Percentiles rank a stretch among this genome's conserved stretches.
Evolutionary conservation across 2,888 invertebrate species (phyloP).

Genomic region (Drosophila kambysellisi): DNA sequence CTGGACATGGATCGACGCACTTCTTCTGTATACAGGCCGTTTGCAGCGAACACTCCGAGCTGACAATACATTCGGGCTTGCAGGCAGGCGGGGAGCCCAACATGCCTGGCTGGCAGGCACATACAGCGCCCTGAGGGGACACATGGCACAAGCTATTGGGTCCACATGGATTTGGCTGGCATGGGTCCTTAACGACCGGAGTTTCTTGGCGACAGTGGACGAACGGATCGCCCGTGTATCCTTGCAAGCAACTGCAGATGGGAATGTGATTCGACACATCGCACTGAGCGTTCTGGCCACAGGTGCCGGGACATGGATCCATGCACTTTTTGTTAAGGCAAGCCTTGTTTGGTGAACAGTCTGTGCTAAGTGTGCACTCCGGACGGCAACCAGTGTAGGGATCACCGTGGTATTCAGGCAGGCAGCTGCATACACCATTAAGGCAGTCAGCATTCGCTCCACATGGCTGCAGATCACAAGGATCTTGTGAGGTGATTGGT

Average conservation of each 20-base stretch:
- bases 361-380: conserved; percentile 94
- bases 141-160: conserved; percentile 86
- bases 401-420: conserved; percentile 93
- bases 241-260: conserved; percentile 90
- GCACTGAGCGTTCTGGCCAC: conserved; percentile 93
- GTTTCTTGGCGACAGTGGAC: conserved; percentile 87
- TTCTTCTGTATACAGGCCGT: conserved; percentile 91
- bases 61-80: conserved; percentile 91
- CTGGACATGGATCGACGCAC: conserved; percentile 90
- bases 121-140: conserved; percentile 89
- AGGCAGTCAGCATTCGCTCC: conserved; percentile 94
- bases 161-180: conserved; percentile 86
- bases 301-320: conserved; percentile 93
- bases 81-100: conserved; percentile 91
- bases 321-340: conserved; percentile 94
- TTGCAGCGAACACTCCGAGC: conserved; percentile 90
- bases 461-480: conserved; percentile 94
- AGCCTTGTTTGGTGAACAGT: conserved; percentile 91
- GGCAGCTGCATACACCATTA: conserved; percentile 92
- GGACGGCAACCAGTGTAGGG: conserved; percentile 94
- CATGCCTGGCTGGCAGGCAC: conserved; percentile 90
- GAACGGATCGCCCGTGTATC: conserved; percentile 93
- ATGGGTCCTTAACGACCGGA: conserved; percentile 85
- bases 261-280: conserved; percentile 93
- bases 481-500: conserved; percentile 85